Percentiles rank a stretch among this genome's conserved stretches.
Conservation (phyloP, 2,113 vertebrate species). For the Prolemur simus region DNA sequence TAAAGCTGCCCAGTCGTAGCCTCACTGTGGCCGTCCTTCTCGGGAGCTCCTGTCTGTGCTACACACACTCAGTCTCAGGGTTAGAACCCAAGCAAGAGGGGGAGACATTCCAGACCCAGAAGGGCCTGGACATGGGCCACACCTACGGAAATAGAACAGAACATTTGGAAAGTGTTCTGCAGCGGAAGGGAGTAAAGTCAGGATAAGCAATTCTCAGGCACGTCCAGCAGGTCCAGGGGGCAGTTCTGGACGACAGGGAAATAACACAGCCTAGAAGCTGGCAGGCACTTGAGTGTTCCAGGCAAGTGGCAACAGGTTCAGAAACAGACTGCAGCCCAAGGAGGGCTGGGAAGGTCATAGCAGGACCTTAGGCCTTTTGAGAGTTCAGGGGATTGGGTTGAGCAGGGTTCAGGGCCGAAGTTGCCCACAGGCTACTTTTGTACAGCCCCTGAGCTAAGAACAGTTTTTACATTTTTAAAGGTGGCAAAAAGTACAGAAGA, state of each 20-base stretch:
- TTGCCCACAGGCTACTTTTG: background rate
- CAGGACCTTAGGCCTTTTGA: background rate
- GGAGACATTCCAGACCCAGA: background rate
- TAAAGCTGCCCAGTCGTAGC: background rate
- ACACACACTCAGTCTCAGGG: background rate
- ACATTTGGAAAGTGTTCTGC: background rate
- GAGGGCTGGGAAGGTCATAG: background rate
- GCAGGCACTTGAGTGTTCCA: background rate
- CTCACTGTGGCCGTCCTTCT: background rate
- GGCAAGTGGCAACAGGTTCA: background rate
- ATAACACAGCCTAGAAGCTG: background rate
- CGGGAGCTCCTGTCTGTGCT: background rate
- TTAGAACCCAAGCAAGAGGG: background rate
- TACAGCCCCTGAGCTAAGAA: background rate
- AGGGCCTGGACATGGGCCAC: background rate
- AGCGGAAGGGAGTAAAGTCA: background rate
- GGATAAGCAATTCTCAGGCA: background rate
- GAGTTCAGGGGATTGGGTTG: background rate
- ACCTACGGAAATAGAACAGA: background rate
- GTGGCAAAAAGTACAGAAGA: background rate
- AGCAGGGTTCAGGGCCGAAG: background rate
- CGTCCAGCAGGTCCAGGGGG: background rate
- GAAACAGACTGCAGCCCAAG: background rate
- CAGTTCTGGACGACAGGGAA: background rate
- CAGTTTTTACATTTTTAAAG: constrained; percentile 7